These are phyloP conservation scores for Grallaria varia DNA, from an alignment of 2,113 vertebrate species.

Conservation along the genomic window DNA sequence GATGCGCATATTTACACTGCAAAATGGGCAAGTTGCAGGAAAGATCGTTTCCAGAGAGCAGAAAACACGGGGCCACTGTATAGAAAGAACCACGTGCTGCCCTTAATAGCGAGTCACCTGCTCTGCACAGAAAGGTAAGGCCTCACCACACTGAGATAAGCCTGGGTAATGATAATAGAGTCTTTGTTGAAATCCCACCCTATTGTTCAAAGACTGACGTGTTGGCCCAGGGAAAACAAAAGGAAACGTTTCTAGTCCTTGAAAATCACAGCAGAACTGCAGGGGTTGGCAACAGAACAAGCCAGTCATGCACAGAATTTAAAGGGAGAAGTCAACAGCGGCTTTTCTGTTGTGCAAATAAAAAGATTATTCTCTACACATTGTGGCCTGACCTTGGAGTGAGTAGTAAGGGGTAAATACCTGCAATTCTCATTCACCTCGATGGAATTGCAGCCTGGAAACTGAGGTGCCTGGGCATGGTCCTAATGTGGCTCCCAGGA, in stretches of 20 bases:
- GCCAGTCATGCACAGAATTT: not conserved
- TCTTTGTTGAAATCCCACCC: constrained; percentile 17
- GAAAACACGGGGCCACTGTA: not conserved
- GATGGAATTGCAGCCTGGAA: not conserved
- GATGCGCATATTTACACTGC: not conserved
- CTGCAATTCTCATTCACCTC: not conserved
- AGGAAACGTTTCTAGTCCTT: constrained; percentile 11
- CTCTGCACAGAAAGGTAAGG: constrained; percentile 3
- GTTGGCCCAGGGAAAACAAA: constrained; percentile 13
- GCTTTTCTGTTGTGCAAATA: not conserved
- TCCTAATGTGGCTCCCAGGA: not conserved
- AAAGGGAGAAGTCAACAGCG: not conserved
- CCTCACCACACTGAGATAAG: not conserved
- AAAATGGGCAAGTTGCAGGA: not conserved
- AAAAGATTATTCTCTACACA: not conserved
- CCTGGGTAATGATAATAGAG: not conserved
- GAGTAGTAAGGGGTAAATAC: not conserved
- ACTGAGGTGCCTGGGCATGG: not conserved
- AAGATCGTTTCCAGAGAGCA: not conserved
- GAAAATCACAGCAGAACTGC: not conserved
- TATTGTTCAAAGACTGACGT: constrained; percentile 10
- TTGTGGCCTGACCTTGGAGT: not conserved
- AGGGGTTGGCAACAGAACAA: not conserved
- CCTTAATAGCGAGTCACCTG: not conserved
- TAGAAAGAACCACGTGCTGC: not conserved